Evolutionary conservation across 2,797 vertebrate species (phyloP), one percentile per base, ranked within the genome.

Genomic region (Cottoperca gobio): DNA sequence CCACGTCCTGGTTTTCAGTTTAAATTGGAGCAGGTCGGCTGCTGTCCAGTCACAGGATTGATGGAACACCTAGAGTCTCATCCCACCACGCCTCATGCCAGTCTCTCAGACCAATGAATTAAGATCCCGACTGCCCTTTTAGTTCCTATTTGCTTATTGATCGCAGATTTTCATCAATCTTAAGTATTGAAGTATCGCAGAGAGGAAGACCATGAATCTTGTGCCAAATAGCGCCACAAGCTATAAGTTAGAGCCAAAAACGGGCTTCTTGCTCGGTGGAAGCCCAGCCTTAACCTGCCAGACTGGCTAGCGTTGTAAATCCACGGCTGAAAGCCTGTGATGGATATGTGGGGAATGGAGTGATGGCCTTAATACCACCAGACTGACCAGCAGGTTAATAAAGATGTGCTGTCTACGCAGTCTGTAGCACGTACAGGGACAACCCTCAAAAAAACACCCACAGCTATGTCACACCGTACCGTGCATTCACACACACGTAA

Each of bases 111-210:
- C 65, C 81, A 76, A 75, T 91, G 80, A 91, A 88, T 92, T 83
- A 86, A 83, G 63, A 82, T 77, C 50, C 76, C 6, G 57, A 66
- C 86, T 70, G 79, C 61, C 81, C 72, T 87, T 89, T 92, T 82
- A 79, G 81, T 77, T 84, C 75, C 84, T 73, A 90, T 93, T 90
- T 92, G 82, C 83, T 91, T 93, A 95, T 94, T 78, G 94, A 95
- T 94, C 85, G 16, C 16, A 84, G 89, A 90, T 92, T 94, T 94
- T 94, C 91, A 95, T 95, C 94, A 93, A 79, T 87, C 85, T 76
- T 85, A 73, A 73, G 76, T 83, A 83, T 78, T 91, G 91, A 94
- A 81, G 88, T 85, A 89, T 91, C 72, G 87, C 84, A 40, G 79
- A 39, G 85, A 81, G 76, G 78, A 52, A n/a, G 40, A 65, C 46